Evolutionary conservation across 2,888 invertebrate genomes (phyloP).

Genomic region (Priocnemis perturbator): DNA sequence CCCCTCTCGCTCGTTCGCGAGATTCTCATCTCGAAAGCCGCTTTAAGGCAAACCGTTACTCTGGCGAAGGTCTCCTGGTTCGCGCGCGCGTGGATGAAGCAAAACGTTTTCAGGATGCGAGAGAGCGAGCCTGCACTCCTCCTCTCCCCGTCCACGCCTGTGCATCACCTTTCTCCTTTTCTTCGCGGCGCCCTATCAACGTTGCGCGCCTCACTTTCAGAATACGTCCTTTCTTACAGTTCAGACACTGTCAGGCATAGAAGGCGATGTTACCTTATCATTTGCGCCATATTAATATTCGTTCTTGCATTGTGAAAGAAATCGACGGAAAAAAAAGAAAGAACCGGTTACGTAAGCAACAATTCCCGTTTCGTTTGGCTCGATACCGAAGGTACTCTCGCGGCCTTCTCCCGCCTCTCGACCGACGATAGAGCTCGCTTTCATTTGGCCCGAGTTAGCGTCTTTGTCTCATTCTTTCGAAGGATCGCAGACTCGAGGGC

Average conservation of each 20-base stretch:
- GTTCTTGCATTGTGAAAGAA: not conserved
- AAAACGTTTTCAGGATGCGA: slow-evolving; percentile 13
- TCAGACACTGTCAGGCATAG: too few relatives aligned
- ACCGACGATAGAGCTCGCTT: slow-evolving; percentile 12
- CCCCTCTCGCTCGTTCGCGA: not conserved
- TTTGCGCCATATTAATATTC: too few relatives aligned
- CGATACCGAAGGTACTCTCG: slow-evolving; percentile 3
- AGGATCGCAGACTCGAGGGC: not conserved
- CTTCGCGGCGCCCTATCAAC: too few relatives aligned
- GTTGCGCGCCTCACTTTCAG: too few relatives aligned
- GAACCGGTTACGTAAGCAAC: too few relatives aligned
- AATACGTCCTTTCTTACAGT: too few relatives aligned
- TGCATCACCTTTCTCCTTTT: not conserved
- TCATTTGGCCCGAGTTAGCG: slow-evolving; percentile 11
- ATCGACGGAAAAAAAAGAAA: too few relatives aligned
- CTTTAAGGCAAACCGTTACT: slow-evolving; percentile 17
- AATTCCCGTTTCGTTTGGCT: too few relatives aligned
- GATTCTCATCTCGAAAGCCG: slow-evolving; percentile 11
- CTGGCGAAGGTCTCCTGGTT: slow-evolving; percentile 2
- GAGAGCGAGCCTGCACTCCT: slow-evolving; percentile 3
- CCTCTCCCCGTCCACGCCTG: slow-evolving; percentile 1
- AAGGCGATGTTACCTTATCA: too few relatives aligned
- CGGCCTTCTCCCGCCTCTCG: too few relatives aligned
- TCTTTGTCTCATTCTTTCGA: slow-evolving; percentile 11
- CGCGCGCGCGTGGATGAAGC: slow-evolving; percentile 1